phyloP scores from a whole-genome alignment of 2,113 vertebrate species.

The Mystacornis crossleyi region DNA sequence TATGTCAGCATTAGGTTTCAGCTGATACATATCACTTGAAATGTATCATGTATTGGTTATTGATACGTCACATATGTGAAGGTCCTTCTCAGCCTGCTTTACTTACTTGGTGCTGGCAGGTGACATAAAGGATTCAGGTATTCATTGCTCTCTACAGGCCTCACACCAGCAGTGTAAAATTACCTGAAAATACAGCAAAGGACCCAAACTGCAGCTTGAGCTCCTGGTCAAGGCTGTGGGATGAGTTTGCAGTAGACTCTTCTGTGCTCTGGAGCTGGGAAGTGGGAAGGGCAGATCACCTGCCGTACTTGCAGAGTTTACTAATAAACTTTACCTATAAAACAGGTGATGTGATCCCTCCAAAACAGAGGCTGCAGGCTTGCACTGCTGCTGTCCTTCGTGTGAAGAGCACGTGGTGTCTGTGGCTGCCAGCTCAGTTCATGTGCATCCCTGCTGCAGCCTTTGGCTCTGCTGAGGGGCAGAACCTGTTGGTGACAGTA shows the following conservation, averaged over 20 bases:
- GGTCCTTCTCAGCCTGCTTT: background rate
- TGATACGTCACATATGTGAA: fast-evolving
- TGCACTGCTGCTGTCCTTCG: background rate
- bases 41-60: background rate
- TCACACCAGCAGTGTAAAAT: background rate
- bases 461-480: background rate
- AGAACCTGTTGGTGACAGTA: slow-evolving; percentile 1
- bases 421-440: background rate
- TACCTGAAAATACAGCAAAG: background rate
- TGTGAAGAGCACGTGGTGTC: background rate
- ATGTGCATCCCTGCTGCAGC: background rate
- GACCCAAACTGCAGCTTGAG: background rate
- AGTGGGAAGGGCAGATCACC: background rate
- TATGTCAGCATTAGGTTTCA: fast-evolving
- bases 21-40: background rate
- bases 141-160: background rate
- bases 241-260: background rate
- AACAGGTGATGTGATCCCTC: background rate
- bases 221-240: background rate
- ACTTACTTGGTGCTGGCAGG: background rate
- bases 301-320: background rate
- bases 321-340: fast-evolving
- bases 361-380: background rate
- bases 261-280: background rate
- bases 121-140: background rate